Evolutionary conservation across 2,113 vertebrate genomes (phyloP), one percentile per base, ranked within the genome.

Genomic region (Nothobranchius furzeri): DNA sequence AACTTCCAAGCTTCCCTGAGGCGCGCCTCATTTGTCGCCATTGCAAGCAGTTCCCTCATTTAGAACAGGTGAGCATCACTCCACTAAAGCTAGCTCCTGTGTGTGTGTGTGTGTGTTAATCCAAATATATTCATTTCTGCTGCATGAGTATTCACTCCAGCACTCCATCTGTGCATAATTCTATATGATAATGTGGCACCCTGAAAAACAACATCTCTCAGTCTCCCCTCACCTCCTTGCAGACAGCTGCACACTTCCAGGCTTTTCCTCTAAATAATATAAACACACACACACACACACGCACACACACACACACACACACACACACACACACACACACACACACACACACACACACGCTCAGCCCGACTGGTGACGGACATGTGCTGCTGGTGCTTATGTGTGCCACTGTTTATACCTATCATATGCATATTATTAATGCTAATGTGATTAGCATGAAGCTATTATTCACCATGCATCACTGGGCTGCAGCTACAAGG

Each of bases 351-450:
- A 30, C 30, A 30, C 30, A 30, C 30, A 3, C 30, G 2, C 20
- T 9, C 15, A 14, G 49, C 46, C 45, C n/a, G 8, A 12, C 58
- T 53, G 17, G 15, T 68, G 79, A 81, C 68, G 73, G 70, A 76
- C 17, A 20, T 72, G 57, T 61, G 53, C 25, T 50, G 53, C 12
- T 2, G 66, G 60, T 73, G 68, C 73, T 76, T 62, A 69, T 75
- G 74, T 61, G 52, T 37, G 76, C 56, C 11, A 45, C 61, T 89
- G 67, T 89, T 85, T 83, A 83, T 86, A 78, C 83, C 84, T 86
- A 88, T 89, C 76, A 78, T 82, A 89, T 88, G 82, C 76, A 86
- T 89, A 81, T 87, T 81, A 90, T 88, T 85, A 86, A 73, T 73
- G 70, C 63, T 79, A 85, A 89, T 87, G 77, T 85, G 78, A 90